Evolutionary conservation across 2,113 vertebrate genomes (phyloP).

Genomic region (Microtus montanus): DNA sequence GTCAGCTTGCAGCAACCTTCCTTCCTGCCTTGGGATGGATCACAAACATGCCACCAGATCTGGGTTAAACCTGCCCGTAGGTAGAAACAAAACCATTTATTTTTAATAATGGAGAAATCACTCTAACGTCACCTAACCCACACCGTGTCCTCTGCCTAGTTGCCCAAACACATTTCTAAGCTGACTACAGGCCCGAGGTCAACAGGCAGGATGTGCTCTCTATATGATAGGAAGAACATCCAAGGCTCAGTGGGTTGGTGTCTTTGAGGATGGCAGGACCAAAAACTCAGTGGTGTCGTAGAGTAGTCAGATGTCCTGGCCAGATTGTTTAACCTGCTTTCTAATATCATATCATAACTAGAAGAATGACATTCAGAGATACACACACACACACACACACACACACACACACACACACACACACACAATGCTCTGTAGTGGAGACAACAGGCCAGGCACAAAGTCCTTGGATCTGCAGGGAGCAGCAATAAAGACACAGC

Average conservation of each 20-base stretch:
- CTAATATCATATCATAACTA: background rate
- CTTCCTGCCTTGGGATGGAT: background rate
- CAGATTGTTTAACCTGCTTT: background rate
- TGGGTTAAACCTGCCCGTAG: background rate
- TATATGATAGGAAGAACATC: background rate
- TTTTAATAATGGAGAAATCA: conserved; percentile 2
- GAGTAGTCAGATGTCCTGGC: background rate
- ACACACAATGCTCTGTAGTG: background rate
- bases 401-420: background rate
- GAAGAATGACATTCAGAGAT: background rate
- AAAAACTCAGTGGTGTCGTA: background rate
- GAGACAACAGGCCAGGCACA: background rate
- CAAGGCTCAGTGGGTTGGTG: background rate
- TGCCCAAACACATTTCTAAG: background rate
- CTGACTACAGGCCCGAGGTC: background rate
- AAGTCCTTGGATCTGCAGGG: background rate
- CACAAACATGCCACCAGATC: background rate
- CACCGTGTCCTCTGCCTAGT: background rate
- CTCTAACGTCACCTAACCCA: background rate
- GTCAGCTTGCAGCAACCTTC: background rate
- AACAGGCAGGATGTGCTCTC: background rate
- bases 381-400: background rate
- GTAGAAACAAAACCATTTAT: conserved; percentile 30
- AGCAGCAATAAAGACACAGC: conserved; percentile 17
- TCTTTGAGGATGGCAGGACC: background rate